phyloP scores from a whole-genome alignment of 2,797 vertebrate species.

The Yasuhikotakia modesta region DNA sequence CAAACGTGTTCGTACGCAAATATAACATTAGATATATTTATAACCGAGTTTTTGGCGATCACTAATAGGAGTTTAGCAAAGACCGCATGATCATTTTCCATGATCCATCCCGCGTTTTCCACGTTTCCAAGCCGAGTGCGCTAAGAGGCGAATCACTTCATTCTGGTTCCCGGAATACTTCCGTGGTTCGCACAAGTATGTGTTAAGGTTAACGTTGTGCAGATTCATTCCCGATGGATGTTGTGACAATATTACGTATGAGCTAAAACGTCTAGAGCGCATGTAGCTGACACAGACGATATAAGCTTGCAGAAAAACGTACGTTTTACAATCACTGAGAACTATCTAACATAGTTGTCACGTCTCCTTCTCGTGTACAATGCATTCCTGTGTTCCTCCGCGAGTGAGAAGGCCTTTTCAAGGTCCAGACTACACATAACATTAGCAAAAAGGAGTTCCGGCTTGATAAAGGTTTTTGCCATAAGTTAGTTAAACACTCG shows the following conservation, averaged over 20 bases:
- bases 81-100: not conserved
- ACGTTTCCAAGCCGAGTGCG: slow-evolving; percentile 49
- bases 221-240: slow-evolving; percentile 7
- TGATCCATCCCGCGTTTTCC: slow-evolving; percentile 58
- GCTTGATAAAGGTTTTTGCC: slow-evolving; percentile 36
- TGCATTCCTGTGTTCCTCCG: slow-evolving; percentile 64
- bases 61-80: not conserved
- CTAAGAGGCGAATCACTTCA: slow-evolving; percentile 61
- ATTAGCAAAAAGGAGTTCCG: slow-evolving; percentile 54
- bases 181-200: slow-evolving; percentile 60
- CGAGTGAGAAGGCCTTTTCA: slow-evolving; percentile 66
- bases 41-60: not conserved
- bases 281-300: not conserved
- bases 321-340: slow-evolving; percentile 42
- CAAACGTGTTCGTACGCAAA: not conserved
- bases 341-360: slow-evolving; percentile 63
- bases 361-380: slow-evolving; percentile 62
- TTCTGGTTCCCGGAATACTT: slow-evolving; percentile 56
- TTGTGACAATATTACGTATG: slow-evolving; percentile 2
- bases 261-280: not conserved
- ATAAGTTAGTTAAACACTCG: slow-evolving; percentile 28
- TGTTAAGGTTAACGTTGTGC: slow-evolving; percentile 56
- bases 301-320: slow-evolving; percentile 22
- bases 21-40: not conserved
- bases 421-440: slow-evolving; percentile 55